A percentile compares a stretch with the other conserved stretches of the same genome.
These are phyloP conservation scores for Megathymus violae DNA, from an alignment of 1,140 invertebrate genomes.

Conservation along the genomic window DNA sequence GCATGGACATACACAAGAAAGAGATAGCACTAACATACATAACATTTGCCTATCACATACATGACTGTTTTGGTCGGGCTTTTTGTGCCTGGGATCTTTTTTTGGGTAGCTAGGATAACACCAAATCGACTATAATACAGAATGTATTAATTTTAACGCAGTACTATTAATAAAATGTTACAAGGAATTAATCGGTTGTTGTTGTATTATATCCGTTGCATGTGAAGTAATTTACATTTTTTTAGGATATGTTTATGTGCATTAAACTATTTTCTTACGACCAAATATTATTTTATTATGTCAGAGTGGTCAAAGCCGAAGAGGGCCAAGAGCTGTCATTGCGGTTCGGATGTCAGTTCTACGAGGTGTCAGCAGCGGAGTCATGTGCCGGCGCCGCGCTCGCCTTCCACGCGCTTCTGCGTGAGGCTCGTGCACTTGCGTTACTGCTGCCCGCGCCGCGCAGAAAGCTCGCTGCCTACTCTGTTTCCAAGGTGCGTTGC, in stretches of 20 bases:
- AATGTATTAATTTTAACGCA: no score
- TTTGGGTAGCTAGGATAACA: no score
- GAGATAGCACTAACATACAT: neutral
- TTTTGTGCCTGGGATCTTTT: no score
- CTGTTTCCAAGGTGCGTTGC: slow-evolving; percentile 87
- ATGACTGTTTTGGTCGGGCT: no score
- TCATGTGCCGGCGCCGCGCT: slow-evolving; percentile 90
- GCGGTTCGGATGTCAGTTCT: slow-evolving; percentile 92
- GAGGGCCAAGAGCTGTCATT: slow-evolving; percentile 92
- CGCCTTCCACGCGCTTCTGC: slow-evolving; percentile 91
- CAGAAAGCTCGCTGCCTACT: slow-evolving; percentile 90
- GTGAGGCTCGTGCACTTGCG: slow-evolving; percentile 89
- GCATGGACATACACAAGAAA: slow-evolving; percentile 3
- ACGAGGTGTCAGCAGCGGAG: slow-evolving; percentile 93
- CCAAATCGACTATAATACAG: no score
- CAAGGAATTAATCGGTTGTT: no score
- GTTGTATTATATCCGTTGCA: no score
- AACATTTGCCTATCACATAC: no score
- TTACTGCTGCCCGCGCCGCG: slow-evolving; percentile 88
- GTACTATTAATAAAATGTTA: no score
- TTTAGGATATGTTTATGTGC: no score
- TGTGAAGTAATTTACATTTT: no score
- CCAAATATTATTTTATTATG: slow-evolving; percentile 35
- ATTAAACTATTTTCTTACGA: neutral
- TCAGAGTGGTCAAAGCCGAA: slow-evolving; percentile 90